Evolutionary conservation across 2,888 invertebrate genomes (phyloP).

Genomic region (Macrophya alboannulata): DNA sequence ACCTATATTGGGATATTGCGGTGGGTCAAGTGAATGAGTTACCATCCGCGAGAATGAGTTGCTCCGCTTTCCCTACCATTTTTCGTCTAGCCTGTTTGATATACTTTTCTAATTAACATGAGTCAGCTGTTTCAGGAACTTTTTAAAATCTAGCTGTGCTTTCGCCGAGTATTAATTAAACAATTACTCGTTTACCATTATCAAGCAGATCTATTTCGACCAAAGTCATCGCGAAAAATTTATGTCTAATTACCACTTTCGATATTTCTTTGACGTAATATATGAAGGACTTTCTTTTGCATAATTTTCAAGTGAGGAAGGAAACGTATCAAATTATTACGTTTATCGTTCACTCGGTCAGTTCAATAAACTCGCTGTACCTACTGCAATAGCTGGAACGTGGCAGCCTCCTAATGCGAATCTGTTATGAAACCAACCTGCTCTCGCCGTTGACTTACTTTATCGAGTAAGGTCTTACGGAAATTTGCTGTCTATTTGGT

Average conservation of each 20-base stretch:
- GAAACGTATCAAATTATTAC: not conserved
- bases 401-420: not conserved
- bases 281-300: not conserved
- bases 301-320: constrained; percentile 1
- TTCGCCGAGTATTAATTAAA: not conserved
- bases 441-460: not conserved
- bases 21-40: constrained; percentile 7
- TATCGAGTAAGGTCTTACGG: not conserved
- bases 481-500: not conserved
- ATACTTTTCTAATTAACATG: not conserved
- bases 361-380: constrained; percentile 39
- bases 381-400: not conserved
- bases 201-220: not conserved
- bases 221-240: not conserved
- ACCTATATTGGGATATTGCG: not conserved
- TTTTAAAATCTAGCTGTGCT: not conserved
- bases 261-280: not conserved
- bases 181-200: not conserved
- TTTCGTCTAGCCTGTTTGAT: not conserved
- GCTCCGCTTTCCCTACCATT: not conserved
- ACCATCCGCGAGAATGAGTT: not conserved
- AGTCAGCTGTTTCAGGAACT: not conserved
- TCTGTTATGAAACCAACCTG: constrained; percentile 44
- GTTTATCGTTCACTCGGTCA: constrained; percentile 34
- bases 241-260: not conserved